These are phyloP conservation scores for Xylota sylvarum DNA, from an alignment of 2,888 invertebrate genomes.

Conservation along the genomic window DNA sequence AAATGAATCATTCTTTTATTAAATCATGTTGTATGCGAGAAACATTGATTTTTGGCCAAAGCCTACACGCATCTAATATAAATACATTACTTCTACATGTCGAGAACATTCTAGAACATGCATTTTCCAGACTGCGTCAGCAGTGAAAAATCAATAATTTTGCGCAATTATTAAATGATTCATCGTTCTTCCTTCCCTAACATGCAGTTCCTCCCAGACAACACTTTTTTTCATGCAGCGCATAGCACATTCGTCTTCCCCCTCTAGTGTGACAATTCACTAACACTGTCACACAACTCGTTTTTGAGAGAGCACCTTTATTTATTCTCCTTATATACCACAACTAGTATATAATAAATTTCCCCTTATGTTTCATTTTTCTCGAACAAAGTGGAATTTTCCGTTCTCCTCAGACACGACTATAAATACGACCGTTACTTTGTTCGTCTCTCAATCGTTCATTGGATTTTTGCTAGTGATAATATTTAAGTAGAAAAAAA, in stretches of 20 bases:
- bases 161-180: constrained; percentile 4
- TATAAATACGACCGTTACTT: constrained; percentile 63
- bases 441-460: constrained; percentile 31
- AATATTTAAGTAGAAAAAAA: not conserved
- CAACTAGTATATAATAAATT: not conserved
- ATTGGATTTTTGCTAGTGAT: constrained; percentile 6
- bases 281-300: not conserved
- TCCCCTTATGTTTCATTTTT: constrained; percentile 43
- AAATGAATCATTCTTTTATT: no score
- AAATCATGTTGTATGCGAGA: no score
- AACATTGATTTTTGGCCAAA: not conserved
- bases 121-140: not conserved
- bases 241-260: constrained; percentile 3
- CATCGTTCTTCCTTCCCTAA: not conserved
- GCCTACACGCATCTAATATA: not conserved
- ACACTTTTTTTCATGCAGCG: constrained; percentile 4
- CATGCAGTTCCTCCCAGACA: not conserved
- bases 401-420: constrained; percentile 15
- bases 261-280: not conserved
- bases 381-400: constrained; percentile 67
- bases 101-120: not conserved
- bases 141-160: constrained; percentile 3
- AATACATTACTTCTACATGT: not conserved
- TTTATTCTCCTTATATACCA: not conserved
- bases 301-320: constrained; percentile 12